A percentile compares a stretch with the other conserved stretches of the same genome.
These are phyloP conservation scores for Sinocyclocheilus maitianheensis DNA, from an alignment of 2,113 vertebrate genomes.

Conservation along the genomic window DNA sequence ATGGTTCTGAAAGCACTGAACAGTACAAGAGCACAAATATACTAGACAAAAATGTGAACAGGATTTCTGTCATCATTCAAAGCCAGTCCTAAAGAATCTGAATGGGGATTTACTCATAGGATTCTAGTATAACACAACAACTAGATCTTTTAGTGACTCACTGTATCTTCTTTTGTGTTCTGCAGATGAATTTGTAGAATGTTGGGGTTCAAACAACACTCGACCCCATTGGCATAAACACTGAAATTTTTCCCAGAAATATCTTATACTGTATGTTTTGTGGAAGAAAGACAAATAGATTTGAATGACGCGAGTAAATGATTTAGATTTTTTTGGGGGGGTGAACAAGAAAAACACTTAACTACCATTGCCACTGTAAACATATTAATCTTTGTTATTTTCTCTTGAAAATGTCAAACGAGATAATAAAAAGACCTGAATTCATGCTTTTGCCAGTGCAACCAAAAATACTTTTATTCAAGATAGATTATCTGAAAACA, in stretches of 20 bases:
- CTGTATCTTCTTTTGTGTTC: neutral
- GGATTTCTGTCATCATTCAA: neutral
- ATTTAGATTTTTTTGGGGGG: too few species aligned
- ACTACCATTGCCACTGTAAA: neutral
- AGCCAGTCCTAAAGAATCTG: neutral
- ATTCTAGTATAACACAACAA: neutral
- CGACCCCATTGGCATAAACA: too few species aligned
- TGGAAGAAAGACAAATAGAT: too few species aligned
- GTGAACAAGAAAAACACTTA: neutral
- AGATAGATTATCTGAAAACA: too few species aligned
- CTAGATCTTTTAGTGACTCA: neutral
- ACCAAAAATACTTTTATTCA: too few species aligned
- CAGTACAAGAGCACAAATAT: neutral
- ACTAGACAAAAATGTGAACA: neutral
- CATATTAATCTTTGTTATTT: neutral
- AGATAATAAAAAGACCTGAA: neutral
- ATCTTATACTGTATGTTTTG: too few species aligned
- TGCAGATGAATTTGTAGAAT: neutral
- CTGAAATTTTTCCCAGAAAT: too few species aligned
- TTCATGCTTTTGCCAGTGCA: too few species aligned
- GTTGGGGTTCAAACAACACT: neutral
- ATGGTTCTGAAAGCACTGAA: constrained; percentile 19
- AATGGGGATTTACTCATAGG: neutral
- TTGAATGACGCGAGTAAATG: too few species aligned
- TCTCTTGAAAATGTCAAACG: neutral